phyloP scores from a whole-genome alignment of 2,888 invertebrate species.

The Pristionchus entomophagus region DNA sequence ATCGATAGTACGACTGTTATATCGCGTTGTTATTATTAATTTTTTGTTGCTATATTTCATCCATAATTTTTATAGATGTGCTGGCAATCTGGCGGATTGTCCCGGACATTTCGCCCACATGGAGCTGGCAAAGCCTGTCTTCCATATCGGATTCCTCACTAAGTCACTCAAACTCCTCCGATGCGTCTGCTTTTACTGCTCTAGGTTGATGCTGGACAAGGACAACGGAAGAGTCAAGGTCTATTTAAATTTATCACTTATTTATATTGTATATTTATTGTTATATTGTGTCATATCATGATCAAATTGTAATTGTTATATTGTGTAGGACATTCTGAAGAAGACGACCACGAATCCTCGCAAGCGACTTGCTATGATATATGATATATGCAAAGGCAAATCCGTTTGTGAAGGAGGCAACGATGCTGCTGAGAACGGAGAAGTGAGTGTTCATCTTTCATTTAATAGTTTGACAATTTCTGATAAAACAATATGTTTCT shows the following conservation, averaged over 20 bases:
- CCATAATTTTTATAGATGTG: conserved; percentile 83
- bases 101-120: conserved; percentile 99
- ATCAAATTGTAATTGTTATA: not conserved
- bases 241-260: not conserved
- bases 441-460: conserved; percentile 16
- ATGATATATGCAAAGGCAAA: conserved; percentile 97
- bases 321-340: conserved; percentile 37
- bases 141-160: conserved; percentile 96
- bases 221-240: conserved; percentile 85
- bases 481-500: not conserved
- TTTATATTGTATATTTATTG: conserved; percentile 17
- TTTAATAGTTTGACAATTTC: not conserved
- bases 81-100: conserved; percentile 97
- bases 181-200: conserved; percentile 99
- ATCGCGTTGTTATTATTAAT: not conserved
- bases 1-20: not conserved
- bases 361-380: conserved; percentile 93
- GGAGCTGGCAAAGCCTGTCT: conserved; percentile 97
- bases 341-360: conserved; percentile 83
- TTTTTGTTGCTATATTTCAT: not conserved
- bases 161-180: conserved; percentile 97
- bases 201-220: conserved; percentile 94
- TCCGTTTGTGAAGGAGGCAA: conserved; percentile 98
- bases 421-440: conserved; percentile 79
- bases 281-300: not conserved